phyloP scores from a whole-genome alignment of 2,113 vertebrate species.

The Butorides virescens region DNA sequence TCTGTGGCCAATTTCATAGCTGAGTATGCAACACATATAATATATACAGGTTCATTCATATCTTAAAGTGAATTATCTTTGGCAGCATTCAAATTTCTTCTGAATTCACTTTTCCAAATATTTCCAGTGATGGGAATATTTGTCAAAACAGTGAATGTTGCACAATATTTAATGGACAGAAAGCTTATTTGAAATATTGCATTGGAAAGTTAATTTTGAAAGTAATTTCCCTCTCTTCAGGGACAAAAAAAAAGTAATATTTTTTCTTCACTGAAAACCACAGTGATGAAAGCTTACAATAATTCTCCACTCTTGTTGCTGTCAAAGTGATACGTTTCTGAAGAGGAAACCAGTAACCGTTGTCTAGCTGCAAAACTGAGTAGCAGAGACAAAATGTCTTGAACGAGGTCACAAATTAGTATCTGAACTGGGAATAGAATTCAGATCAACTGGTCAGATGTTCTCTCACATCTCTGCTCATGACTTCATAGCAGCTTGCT shows the following conservation, averaged over 20 bases:
- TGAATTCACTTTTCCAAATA: not conserved
- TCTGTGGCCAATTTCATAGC: not conserved
- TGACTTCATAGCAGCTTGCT: not conserved
- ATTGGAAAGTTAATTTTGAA: not conserved
- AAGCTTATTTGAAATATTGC: not conserved
- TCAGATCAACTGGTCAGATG: not conserved
- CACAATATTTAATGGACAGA: not conserved
- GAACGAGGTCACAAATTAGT: not conserved
- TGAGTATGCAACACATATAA: not conserved
- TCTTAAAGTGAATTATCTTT: not conserved
- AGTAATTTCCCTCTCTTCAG: not conserved
- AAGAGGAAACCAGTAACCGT: not conserved
- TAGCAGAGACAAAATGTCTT: not conserved
- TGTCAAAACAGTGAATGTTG: not conserved
- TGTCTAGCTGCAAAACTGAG: not conserved
- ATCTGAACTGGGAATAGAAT: not conserved
- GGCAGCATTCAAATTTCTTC: not conserved
- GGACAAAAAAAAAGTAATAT: rapidly evolving
- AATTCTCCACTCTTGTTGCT: not conserved
- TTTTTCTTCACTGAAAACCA: not conserved
- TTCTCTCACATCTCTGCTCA: not conserved
- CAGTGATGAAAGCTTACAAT: not conserved
- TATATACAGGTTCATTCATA: not conserved
- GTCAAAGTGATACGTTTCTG: not conserved
- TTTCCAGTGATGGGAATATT: not conserved